A percentile compares a stretch with the other conserved stretches of the same genome.
phyloP scores from a whole-genome alignment of 2,113 vertebrate genomes.

The Genyomyrus donnyi region DNA sequence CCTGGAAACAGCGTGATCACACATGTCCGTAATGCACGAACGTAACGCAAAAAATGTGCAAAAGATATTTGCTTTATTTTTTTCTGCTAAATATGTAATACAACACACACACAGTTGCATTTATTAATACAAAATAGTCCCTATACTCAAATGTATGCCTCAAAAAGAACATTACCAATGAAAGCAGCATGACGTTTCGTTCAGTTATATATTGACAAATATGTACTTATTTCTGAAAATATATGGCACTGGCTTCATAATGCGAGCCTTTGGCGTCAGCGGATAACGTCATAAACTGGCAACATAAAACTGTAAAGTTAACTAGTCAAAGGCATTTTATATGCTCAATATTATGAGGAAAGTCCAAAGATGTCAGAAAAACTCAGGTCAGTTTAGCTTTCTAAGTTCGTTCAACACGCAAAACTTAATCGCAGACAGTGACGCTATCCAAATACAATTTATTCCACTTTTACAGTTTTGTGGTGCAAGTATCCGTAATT shows the following conservation, averaged over 20 bases:
- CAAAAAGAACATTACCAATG: neutral
- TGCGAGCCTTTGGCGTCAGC: neutral
- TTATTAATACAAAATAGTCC: neutral
- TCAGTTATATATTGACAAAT: neutral
- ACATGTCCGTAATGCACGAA: neutral
- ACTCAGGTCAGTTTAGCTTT: neutral
- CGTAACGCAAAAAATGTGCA: neutral
- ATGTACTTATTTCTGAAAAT: neutral
- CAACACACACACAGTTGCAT: neutral
- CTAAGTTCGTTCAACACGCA: neutral
- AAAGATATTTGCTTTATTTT: neutral
- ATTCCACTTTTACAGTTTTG: neutral
- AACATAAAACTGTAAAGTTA: neutral
- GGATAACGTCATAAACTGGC: neutral
- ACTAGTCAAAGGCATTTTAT: neutral
- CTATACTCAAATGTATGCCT: neutral
- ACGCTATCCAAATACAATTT: neutral
- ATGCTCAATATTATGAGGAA: neutral
- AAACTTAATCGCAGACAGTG: neutral
- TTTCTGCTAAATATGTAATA: neutral
- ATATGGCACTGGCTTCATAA: neutral
- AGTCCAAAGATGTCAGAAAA: neutral
- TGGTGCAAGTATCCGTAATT: neutral
- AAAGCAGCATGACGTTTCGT: neutral
- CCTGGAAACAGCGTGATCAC: neutral